A percentile compares a stretch with the other conserved stretches of the same genome.
Conservation (phyloP, 2,888 invertebrate species). For the Heteromurus nitidus region DNA sequence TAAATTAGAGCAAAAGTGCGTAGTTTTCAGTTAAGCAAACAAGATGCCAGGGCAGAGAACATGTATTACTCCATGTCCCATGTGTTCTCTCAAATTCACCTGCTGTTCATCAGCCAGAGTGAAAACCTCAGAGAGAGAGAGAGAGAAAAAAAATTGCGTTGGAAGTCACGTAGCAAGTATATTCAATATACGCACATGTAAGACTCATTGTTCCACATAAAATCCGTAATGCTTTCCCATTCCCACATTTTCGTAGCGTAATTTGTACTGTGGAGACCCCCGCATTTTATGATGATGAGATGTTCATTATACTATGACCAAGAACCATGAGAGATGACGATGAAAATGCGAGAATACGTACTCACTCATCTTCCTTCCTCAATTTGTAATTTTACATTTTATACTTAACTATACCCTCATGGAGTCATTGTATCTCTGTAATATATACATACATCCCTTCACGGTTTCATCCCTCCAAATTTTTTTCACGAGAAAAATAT, state of each 20-base stretch:
- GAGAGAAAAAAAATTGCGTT: constrained; percentile 4
- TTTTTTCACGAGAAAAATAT: neutral
- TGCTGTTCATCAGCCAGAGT: constrained; percentile 17
- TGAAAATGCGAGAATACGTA: too few species aligned
- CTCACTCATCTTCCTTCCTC: neutral
- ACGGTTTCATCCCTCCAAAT: neutral
- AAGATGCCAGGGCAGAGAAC: too few species aligned
- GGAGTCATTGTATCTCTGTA: too few species aligned
- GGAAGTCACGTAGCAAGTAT: constrained; percentile 16
- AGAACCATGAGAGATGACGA: neutral
- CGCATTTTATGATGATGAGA: too few species aligned
- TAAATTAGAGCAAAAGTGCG: constrained; percentile 36
- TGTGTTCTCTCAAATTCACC: neutral
- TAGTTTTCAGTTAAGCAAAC: neutral
- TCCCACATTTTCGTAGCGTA: neutral
- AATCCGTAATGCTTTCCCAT: neutral
- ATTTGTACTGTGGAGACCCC: neutral
- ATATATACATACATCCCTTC: too few species aligned
- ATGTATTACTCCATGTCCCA: too few species aligned
- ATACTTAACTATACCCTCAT: too few species aligned
- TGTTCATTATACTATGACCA: neutral
- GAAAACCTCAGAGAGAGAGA: constrained; percentile 9
- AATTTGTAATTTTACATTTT: constrained; percentile 1
- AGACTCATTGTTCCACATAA: too few species aligned
- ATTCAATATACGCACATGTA: too few species aligned